phyloP scores from a whole-genome alignment of 2,797 vertebrate species.

The Gambelia wislizenii region DNA sequence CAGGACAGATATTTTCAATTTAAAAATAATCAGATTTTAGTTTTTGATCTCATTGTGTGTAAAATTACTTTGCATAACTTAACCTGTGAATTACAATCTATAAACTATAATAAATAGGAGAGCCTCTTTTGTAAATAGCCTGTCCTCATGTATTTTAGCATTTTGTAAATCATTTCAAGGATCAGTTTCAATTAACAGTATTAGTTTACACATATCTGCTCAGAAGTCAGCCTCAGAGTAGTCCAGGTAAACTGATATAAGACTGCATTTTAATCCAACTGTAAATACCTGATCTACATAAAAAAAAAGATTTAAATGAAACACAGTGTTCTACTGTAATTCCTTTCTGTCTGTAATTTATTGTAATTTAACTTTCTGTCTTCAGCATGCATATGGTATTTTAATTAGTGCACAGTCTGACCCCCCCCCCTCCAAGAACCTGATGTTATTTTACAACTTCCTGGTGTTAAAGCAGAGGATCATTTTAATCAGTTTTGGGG shows the following conservation, averaged over 20 bases:
- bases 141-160: too few species aligned
- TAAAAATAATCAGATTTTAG: background rate
- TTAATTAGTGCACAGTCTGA: background rate
- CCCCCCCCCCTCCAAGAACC: too few species aligned
- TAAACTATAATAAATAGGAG: background rate
- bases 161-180: background rate
- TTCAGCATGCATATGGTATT: background rate
- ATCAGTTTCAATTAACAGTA: background rate
- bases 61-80: background rate
- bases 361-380: background rate
- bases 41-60: background rate
- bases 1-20: background rate
- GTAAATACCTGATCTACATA: background rate
- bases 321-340: background rate
- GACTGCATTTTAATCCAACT: background rate
- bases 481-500: slow-evolving; percentile 1
- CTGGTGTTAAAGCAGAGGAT: background rate
- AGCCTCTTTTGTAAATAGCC: background rate
- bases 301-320: background rate
- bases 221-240: background rate
- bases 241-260: background rate
- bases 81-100: background rate
- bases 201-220: too few species aligned
- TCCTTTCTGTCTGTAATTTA: too few species aligned
- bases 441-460: background rate